A percentile compares a stretch with the other conserved stretches of the same genome.
Conservation (phyloP, 2,797 vertebrate genomes). For the Fringilla coelebs region DNA sequence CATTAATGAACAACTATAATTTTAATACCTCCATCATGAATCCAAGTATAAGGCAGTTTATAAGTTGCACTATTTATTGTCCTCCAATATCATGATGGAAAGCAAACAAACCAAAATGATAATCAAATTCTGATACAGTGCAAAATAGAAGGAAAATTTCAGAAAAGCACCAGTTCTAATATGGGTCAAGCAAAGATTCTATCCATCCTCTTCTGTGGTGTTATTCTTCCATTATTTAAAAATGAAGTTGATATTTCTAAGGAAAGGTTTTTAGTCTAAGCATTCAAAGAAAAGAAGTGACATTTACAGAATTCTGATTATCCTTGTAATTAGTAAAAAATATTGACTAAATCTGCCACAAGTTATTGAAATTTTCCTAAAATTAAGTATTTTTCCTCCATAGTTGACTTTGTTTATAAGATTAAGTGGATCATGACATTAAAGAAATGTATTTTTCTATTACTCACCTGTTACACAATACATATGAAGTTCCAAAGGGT, state of each 20-base stretch:
- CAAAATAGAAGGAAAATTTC: neutral
- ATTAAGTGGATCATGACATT: neutral
- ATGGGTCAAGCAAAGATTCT: neutral
- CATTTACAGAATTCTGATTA: neutral
- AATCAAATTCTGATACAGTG: neutral
- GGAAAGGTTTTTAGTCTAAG: neutral
- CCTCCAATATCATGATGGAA: neutral
- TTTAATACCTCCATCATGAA: neutral
- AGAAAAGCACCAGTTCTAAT: neutral
- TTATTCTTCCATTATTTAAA: neutral
- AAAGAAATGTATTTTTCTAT: neutral
- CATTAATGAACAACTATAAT: neutral
- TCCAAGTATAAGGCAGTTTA: neutral
- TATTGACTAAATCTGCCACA: neutral
- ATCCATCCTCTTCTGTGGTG: rapidly evolving
- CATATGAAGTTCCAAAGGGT: neutral
- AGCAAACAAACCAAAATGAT: neutral
- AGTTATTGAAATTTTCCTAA: neutral
- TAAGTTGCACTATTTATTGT: neutral
- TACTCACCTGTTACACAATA: neutral
- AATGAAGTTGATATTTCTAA: neutral
- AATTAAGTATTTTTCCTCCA: neutral
- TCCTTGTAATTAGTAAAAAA: neutral
- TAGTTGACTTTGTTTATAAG: neutral
- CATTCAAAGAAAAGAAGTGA: neutral